These are phyloP conservation scores for Ursus arctos DNA, from an alignment of 2,113 vertebrate species.

Conservation along the genomic window DNA sequence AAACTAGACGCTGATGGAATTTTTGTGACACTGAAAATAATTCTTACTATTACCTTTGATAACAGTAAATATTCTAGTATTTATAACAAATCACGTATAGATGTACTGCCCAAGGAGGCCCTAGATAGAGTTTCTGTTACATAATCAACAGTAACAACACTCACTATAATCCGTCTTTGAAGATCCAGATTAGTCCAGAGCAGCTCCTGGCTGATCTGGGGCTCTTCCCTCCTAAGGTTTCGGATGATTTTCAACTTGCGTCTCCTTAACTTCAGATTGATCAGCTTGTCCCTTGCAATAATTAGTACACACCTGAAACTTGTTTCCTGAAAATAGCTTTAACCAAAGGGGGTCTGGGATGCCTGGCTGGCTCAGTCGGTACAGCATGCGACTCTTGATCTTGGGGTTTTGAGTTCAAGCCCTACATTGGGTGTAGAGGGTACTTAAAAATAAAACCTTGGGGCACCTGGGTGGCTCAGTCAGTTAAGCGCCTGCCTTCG, in stretches of 20 bases:
- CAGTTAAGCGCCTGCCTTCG: too few species aligned
- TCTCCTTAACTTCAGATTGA: background rate
- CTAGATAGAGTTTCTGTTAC: background rate
- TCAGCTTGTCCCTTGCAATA: slow-evolving; percentile 41
- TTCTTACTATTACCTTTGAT: slow-evolving; percentile 74
- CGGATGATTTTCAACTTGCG: slow-evolving; percentile 35
- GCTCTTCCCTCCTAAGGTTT: background rate
- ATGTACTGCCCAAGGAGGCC: slow-evolving; percentile 41
- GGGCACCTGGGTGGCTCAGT: too few species aligned
- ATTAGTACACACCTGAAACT: slow-evolving; percentile 58
- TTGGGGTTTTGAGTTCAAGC: background rate
- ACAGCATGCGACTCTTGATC: background rate
- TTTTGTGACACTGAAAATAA: slow-evolving; percentile 66
- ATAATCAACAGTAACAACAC: slow-evolving; percentile 37
- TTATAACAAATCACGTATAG: slow-evolving; percentile 51
- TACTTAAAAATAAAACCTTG: background rate
- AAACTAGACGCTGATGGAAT: slow-evolving; percentile 55
- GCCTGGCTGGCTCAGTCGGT: background rate
- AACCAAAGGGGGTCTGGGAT: background rate
- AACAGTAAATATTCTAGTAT: slow-evolving; percentile 74
- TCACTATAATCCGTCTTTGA: background rate
- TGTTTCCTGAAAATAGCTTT: slow-evolving; percentile 58
- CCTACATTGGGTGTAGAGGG: background rate
- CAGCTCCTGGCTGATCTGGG: background rate
- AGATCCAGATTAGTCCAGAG: slow-evolving; percentile 42